Conservation (phyloP, 2,113 vertebrate genomes). For the Shinisaurus crocodilurus region DNA sequence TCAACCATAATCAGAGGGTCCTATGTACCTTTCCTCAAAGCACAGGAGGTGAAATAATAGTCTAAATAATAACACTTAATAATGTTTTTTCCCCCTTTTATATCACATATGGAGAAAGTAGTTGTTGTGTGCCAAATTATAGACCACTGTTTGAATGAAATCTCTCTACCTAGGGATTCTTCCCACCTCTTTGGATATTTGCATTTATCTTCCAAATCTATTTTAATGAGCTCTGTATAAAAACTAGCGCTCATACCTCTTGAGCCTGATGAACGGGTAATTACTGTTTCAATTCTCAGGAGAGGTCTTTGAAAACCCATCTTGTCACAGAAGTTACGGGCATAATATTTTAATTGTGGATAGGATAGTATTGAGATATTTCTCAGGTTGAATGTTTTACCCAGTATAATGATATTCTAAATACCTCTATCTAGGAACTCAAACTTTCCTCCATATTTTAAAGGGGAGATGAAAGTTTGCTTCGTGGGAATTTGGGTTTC, state of each 20-base stretch:
- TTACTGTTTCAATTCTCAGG: constrained; percentile 75
- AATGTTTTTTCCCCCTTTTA: constrained; percentile 25
- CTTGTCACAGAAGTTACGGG: constrained; percentile 72
- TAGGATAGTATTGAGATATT: constrained; percentile 53
- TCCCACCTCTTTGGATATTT: constrained; percentile 74
- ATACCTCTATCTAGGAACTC: constrained; percentile 36
- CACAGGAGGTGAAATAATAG: constrained; percentile 25
- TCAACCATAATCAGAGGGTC: background rate
- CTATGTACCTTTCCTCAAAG: background rate
- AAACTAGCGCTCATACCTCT: constrained; percentile 74
- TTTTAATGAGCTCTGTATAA: constrained; percentile 77
- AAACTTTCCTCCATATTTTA: constrained; percentile 42
- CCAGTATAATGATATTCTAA: constrained; percentile 56
- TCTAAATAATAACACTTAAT: constrained; percentile 52
- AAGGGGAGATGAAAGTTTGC: constrained; percentile 29
- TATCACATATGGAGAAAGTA: constrained; percentile 42
- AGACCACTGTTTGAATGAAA: constrained; percentile 67
- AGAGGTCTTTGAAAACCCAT: constrained; percentile 70
- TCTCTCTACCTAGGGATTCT: constrained; percentile 73
- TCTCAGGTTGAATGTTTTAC: constrained; percentile 52
- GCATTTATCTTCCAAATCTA: constrained; percentile 77
- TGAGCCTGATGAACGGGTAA: constrained; percentile 70
- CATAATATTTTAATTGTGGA: constrained; percentile 74
- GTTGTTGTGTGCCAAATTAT: constrained; percentile 61
- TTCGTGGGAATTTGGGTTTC: background rate